Evolutionary conservation across 2,888 invertebrate genomes (phyloP).

Genomic region (Andrena marginata): DNA sequence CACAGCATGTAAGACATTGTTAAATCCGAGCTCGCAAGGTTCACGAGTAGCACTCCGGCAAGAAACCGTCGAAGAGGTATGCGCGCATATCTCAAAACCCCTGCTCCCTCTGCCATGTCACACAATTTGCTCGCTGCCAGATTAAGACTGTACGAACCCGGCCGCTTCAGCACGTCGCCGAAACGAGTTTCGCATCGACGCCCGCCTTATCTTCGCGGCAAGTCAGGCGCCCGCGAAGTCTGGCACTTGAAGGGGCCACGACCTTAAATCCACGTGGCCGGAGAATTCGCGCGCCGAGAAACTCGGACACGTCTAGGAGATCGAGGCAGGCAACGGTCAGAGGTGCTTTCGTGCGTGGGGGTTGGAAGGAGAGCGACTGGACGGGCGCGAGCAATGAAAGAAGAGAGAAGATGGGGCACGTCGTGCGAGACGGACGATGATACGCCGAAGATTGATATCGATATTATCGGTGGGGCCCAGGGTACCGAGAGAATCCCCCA

Average conservation of each 20-base stretch:
- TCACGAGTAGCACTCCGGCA: not conserved
- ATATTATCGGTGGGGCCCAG: slow-evolving; percentile 65
- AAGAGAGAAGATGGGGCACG: not conserved
- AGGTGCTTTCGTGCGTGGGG: not conserved
- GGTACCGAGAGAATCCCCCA: slow-evolving; percentile 26
- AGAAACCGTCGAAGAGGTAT: slow-evolving; percentile 1
- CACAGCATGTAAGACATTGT: not conserved
- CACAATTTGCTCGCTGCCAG: slow-evolving; percentile 32
- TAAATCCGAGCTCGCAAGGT: not conserved
- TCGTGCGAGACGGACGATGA: slow-evolving; percentile 59
- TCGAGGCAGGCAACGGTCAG: slow-evolving; percentile 17
- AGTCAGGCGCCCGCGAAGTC: slow-evolving; percentile 22
- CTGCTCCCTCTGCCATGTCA: slow-evolving; percentile 15
- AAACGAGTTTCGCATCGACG: slow-evolving; percentile 42
- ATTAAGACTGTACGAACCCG: slow-evolving; percentile 31
- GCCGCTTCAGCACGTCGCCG: slow-evolving; percentile 19
- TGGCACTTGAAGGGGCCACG: slow-evolving; percentile 35
- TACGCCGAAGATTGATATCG: slow-evolving; percentile 74
- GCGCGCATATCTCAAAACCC: not conserved
- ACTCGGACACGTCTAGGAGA: slow-evolving; percentile 29
- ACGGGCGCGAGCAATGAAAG: slow-evolving; percentile 44
- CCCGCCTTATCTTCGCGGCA: slow-evolving; percentile 28
- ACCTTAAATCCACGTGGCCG: slow-evolving; percentile 35
- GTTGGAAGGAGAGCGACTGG: not conserved
- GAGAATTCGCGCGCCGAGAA: slow-evolving; percentile 52